These are phyloP conservation scores for Tychaedon coryphoeus DNA, from an alignment of 2,113 vertebrate species.

Conservation along the genomic window DNA sequence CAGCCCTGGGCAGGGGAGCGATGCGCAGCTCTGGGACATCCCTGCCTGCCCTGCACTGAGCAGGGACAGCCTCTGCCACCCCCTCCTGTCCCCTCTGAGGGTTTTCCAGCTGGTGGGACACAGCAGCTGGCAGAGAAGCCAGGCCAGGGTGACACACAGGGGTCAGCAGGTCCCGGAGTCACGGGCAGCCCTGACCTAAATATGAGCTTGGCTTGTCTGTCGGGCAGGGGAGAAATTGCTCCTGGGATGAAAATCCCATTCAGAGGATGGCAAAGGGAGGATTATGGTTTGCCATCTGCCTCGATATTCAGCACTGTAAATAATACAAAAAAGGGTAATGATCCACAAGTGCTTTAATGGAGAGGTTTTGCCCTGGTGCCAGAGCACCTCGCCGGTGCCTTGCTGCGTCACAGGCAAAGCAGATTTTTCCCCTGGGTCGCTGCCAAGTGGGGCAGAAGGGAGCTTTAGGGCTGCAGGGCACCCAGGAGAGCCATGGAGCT, in stretches of 20 bases:
- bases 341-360: not conserved
- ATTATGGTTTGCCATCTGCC: not conserved
- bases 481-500: not conserved
- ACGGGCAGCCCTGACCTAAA: not conserved
- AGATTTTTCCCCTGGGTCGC: not conserved
- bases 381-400: not conserved
- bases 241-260: not conserved
- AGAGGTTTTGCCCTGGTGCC: not conserved
- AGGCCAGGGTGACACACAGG: not conserved
- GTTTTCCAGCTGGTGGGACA: not conserved
- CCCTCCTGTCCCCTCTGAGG: not conserved
- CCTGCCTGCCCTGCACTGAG: rapidly evolving
- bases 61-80: not conserved
- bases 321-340: not conserved
- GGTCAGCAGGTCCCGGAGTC: not conserved
- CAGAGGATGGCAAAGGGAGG: not conserved
- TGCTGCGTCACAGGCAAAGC: rapidly evolving
- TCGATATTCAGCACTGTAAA: not conserved
- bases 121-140: rapidly evolving
- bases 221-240: not conserved
- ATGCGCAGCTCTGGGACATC: not conserved
- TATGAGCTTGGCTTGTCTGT: not conserved
- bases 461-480: not conserved
- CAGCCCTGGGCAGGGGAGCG: rapidly evolving
- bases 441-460: conserved; percentile 6